phyloP scores from a whole-genome alignment of 2,797 vertebrate genomes.

The Microctenopoma lineatum region DNA sequence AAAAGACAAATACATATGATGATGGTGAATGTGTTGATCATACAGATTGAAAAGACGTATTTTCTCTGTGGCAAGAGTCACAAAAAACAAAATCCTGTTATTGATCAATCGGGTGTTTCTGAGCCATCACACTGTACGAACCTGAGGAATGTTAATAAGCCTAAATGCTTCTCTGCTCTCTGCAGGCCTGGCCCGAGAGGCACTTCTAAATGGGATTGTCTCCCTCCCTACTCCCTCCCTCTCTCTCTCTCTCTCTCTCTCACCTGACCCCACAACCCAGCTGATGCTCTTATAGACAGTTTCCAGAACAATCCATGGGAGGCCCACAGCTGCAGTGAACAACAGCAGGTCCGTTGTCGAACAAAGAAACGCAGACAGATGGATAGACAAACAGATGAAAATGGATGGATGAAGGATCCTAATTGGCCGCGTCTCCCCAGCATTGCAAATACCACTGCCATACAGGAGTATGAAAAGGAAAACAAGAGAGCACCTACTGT shows the following conservation, averaged over 20 bases:
- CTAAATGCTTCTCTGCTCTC: conserved; percentile 35
- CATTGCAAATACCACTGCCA: conserved; percentile 24
- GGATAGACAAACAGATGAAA: conserved; percentile 39
- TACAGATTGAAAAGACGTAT: too few species aligned
- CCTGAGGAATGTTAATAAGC: conserved; percentile 77
- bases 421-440: conserved; percentile 33
- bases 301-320: conserved; percentile 77
- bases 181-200: conserved; percentile 32
- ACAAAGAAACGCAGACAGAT: conserved; percentile 66
- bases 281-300: conserved; percentile 56
- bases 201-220: conserved; percentile 46
- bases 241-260: conserved; percentile 33
- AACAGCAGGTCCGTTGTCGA: conserved; percentile 66
- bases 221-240: conserved; percentile 2
- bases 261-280: conserved; percentile 69
- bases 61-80: background rate
- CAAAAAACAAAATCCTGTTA: conserved; percentile 7
- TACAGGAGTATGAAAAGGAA: background rate
- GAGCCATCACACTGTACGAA: conserved; percentile 39
- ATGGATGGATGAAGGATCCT: conserved; percentile 30
- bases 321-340: conserved; percentile 67
- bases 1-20: background rate
- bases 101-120: conserved; percentile 45
- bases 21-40: too few species aligned
- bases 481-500: background rate